A percentile compares a stretch with the other conserved stretches of the same genome.
Evolutionary conservation across 2,797 vertebrate species (phyloP).

Genomic region (Thamnophis elegans): DNA sequence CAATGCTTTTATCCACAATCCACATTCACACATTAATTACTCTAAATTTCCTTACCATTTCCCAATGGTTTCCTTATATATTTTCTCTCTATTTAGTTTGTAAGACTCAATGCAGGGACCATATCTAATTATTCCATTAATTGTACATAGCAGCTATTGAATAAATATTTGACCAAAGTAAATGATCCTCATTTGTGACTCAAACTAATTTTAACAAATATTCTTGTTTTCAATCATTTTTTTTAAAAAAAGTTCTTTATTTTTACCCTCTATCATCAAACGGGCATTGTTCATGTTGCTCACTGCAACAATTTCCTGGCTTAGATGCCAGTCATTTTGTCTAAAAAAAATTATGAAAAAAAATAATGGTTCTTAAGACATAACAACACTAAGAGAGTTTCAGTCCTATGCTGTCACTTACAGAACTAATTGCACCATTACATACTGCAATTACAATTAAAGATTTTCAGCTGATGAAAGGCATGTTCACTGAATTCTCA

Average conservation of each 20-base stretch:
- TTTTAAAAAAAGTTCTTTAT: not conserved
- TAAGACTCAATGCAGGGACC: not conserved
- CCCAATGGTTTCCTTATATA: not conserved
- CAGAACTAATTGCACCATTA: slow-evolving; percentile 75
- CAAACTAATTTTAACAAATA: not conserved
- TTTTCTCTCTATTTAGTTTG: not conserved
- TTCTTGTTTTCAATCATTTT: not conserved
- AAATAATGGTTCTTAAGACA: slow-evolving; percentile 43
- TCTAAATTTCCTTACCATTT: not conserved
- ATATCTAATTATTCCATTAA: not conserved
- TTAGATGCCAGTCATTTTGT: slow-evolving; percentile 17
- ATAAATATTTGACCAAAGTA: not conserved
- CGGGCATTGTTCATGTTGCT: not conserved
- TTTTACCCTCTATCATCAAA: not conserved
- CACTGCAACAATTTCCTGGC: not conserved
- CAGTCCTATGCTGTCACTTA: slow-evolving; percentile 69
- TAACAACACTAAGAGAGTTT: slow-evolving; percentile 55
- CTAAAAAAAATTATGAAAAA: slow-evolving; percentile 52
- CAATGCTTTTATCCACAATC: not conserved
- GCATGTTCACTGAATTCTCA: slow-evolving; percentile 65
- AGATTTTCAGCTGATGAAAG: slow-evolving; percentile 75
- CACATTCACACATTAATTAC: not conserved
- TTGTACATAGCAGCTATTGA: not conserved
- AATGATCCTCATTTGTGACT: not conserved
- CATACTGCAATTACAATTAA: slow-evolving; percentile 77